phyloP scores from a whole-genome alignment of 1,140 invertebrate genomes.

The Conus ventricosus region DNA sequence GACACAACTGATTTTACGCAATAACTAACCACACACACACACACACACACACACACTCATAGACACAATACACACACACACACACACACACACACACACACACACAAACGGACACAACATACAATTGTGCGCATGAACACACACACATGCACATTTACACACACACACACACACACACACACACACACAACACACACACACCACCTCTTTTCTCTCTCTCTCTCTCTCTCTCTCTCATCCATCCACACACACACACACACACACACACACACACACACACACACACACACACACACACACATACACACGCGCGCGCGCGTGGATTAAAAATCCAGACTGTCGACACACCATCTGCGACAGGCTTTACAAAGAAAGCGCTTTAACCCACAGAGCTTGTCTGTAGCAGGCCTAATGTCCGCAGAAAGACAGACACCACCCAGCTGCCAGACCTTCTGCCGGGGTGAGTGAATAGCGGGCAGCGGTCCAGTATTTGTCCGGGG shows the following conservation, averaged over 20 bases:
- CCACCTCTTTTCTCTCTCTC: background rate
- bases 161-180: background rate
- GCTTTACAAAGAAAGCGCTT: too few species aligned
- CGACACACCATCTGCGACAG: too few species aligned
- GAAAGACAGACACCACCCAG: too few species aligned
- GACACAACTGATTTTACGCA: background rate
- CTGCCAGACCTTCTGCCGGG: too few species aligned
- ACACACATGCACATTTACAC: background rate
- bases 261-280: slow-evolving; percentile 1
- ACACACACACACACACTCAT: background rate
- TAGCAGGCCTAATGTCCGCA: too few species aligned
- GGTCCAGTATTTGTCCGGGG: too few species aligned
- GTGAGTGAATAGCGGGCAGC: too few species aligned
- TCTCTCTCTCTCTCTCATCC: background rate
- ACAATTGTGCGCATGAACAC: background rate
- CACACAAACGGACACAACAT: background rate
- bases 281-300: background rate
- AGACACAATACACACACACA: background rate
- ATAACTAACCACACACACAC: background rate
- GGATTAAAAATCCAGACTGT: too few species aligned
- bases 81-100: slow-evolving; percentile 1
- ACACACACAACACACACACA: background rate
- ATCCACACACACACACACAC: background rate
- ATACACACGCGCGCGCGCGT: background rate
- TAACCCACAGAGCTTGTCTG: too few species aligned